A percentile compares a stretch with the other conserved stretches of the same genome.
Evolutionary conservation across 2,888 invertebrate genomes (phyloP).

Genomic region (Nomada fucata): DNA sequence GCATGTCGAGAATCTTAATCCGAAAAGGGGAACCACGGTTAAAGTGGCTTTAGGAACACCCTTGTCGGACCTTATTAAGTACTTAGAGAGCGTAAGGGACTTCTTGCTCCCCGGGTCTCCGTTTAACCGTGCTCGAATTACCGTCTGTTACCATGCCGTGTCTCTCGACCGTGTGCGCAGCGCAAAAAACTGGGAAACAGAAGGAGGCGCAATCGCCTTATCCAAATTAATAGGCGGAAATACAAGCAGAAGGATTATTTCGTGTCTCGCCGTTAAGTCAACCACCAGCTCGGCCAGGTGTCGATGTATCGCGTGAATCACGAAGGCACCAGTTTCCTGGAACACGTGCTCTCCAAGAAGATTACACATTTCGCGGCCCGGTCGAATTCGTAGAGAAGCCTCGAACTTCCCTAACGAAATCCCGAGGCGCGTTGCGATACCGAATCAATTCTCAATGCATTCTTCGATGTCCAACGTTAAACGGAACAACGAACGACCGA

Average conservation of each 20-base stretch:
- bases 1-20: conserved; percentile 67
- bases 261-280: conserved; percentile 66
- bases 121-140: conserved; percentile 72
- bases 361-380: not conserved
- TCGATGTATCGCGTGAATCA: conserved; percentile 45
- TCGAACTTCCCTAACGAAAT: not conserved
- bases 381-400: not conserved
- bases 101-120: conserved; percentile 49
- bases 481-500: not conserved
- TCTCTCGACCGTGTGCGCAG: conserved; percentile 15
- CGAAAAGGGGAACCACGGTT: conserved; percentile 60
- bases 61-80: conserved; percentile 73
- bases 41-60: conserved; percentile 67
- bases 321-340: not conserved
- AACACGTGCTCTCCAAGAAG: conserved; percentile 18
- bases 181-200: conserved; percentile 27
- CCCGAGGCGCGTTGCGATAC: too few species aligned
- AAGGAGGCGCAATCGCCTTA: conserved; percentile 75
- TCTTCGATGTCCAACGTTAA: too few species aligned
- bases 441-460: too few species aligned
- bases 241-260: conserved; percentile 69
- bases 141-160: conserved; percentile 54
- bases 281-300: conserved; percentile 62
- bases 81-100: conserved; percentile 68
- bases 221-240: conserved; percentile 78